A percentile compares a stretch with the other conserved stretches of the same genome.
Conservation (phyloP, 2,797 vertebrate genomes). For the Coregonus ussuriensis region DNA sequence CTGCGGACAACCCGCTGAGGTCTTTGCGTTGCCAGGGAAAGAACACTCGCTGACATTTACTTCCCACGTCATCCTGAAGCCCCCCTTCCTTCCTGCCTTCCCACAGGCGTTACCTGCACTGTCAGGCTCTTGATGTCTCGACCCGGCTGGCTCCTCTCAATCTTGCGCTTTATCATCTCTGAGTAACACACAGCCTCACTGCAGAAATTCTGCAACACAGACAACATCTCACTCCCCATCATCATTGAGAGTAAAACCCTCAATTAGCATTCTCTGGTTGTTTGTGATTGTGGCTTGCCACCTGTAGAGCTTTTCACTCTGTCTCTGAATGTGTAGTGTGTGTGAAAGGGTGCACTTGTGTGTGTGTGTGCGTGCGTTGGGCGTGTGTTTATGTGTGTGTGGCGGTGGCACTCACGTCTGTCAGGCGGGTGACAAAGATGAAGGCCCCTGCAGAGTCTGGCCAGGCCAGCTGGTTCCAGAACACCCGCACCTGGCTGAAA, state of each 20-base stretch:
- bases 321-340: background rate
- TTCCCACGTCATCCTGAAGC: constrained; percentile 34
- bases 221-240: constrained; percentile 3
- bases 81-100: constrained; percentile 28
- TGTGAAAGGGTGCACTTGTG: constrained; percentile 11
- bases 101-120: constrained; percentile 74
- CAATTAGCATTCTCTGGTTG: background rate
- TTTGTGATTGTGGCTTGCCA: constrained; percentile 9
- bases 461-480: constrained; percentile 89
- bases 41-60: constrained; percentile 62
- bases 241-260: constrained; percentile 2
- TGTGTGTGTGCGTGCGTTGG: constrained; percentile 1
- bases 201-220: constrained; percentile 81
- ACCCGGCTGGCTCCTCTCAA: constrained; percentile 80
- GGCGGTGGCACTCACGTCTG: constrained; percentile 75
- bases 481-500: constrained; percentile 83
- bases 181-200: constrained; percentile 84
- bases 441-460: constrained; percentile 86
- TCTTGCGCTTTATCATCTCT: constrained; percentile 84
- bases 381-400: background rate
- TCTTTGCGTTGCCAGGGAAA: constrained; percentile 53
- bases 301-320: background rate
- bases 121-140: constrained; percentile 78
- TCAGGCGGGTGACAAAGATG: constrained; percentile 84
- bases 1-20: constrained; percentile 41